Percentiles rank a stretch among this genome's conserved stretches.
phyloP scores from a whole-genome alignment of 2,888 invertebrate species.

The Athetis lepigone region DNA sequence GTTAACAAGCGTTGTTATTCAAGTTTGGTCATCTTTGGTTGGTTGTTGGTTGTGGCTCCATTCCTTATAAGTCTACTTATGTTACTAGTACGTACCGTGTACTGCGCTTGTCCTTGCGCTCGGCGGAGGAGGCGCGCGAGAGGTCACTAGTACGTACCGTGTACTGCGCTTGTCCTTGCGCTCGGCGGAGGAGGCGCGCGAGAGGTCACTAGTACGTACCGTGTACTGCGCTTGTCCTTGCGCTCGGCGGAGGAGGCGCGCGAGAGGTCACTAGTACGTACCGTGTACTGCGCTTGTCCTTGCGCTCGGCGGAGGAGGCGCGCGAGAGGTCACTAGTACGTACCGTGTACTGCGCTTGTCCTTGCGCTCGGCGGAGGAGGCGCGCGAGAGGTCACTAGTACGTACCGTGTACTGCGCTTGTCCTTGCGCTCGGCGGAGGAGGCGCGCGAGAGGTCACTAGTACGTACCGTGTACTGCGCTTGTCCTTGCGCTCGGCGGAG shows the following conservation, averaged over 20 bases:
- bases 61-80: no score
- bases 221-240: slow-evolving; percentile 65
- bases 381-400: slow-evolving; percentile 70
- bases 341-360: slow-evolving; percentile 60
- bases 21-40: no score
- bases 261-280: no score
- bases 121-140: slow-evolving; percentile 75
- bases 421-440: slow-evolving; percentile 77
- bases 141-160: slow-evolving; percentile 63
- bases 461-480: slow-evolving; percentile 40
- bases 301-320: slow-evolving; percentile 75
- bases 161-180: slow-evolving; percentile 68
- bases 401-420: slow-evolving; percentile 44
- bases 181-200: slow-evolving; percentile 76
- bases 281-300: slow-evolving; percentile 63
- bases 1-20: no score
- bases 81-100: slow-evolving; percentile 33
- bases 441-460: slow-evolving; percentile 69
- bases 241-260: slow-evolving; percentile 76
- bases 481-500: slow-evolving; percentile 75
- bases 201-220: no score
- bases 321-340: no score
- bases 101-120: slow-evolving; percentile 70
- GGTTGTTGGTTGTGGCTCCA: no score
- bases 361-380: slow-evolving; percentile 75